phyloP scores from a whole-genome alignment of 1,140 invertebrate species.

The Zophobas atratus region DNA sequence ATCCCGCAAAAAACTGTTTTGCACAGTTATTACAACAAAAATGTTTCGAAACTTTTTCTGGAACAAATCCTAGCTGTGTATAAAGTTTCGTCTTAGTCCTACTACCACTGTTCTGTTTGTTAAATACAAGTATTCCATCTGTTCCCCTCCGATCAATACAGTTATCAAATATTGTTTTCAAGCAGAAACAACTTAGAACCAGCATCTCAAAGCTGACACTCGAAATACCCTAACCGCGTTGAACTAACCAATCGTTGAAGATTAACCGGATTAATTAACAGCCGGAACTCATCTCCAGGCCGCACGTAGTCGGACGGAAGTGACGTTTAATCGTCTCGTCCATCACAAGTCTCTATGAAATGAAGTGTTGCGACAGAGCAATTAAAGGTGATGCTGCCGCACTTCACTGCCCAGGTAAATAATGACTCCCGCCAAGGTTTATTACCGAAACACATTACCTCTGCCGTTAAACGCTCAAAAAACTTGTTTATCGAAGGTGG shows the following conservation, averaged over 20 bases:
- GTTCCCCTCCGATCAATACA: too few relatives aligned
- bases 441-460: background rate
- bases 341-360: conserved; percentile 16
- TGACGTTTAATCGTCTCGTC: conserved; percentile 40
- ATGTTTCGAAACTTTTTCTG: too few relatives aligned
- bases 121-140: too few relatives aligned
- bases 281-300: conserved; percentile 17
- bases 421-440: conserved; percentile 2
- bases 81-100: too few relatives aligned
- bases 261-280: conserved; percentile 32
- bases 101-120: too few relatives aligned
- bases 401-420: conserved; percentile 16
- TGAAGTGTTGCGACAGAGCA: conserved; percentile 12
- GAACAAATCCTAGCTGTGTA: too few relatives aligned
- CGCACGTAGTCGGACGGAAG: conserved; percentile 3
- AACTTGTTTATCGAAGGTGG: conserved; percentile 13
- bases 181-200: too few relatives aligned
- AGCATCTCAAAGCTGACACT: too few relatives aligned
- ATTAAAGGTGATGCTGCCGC: conserved; percentile 13
- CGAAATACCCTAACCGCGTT: background rate
- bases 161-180: too few relatives aligned
- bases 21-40: too few relatives aligned
- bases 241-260: conserved; percentile 10
- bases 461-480: background rate
- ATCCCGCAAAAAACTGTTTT: too few relatives aligned